These are phyloP conservation scores for Drosophila subpulchrella DNA, from an alignment of 1,140 invertebrate genomes.

Conservation along the genomic window DNA sequence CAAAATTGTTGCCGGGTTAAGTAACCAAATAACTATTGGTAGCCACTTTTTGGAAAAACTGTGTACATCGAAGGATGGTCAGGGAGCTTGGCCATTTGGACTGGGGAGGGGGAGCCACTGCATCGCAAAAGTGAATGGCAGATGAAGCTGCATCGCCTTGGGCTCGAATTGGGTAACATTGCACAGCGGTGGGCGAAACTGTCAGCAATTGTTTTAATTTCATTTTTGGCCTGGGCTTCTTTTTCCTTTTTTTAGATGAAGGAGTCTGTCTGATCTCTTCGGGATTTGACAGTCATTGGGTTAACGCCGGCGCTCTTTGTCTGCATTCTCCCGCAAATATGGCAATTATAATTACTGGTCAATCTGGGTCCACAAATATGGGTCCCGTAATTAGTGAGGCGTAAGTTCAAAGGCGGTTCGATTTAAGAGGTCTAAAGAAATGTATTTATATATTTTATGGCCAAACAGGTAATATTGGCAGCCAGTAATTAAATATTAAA, in stretches of 20 bases:
- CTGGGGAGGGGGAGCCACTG: conserved; percentile 25
- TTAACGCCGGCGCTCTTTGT: not conserved
- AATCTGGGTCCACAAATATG: conserved; percentile 12
- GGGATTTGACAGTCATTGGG: conserved; percentile 22
- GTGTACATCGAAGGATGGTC: conserved; percentile 58
- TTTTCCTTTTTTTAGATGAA: conserved; percentile 15
- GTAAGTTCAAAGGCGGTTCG: not conserved
- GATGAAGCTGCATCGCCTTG: conserved; percentile 59
- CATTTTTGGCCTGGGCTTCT: conserved; percentile 19
- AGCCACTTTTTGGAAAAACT: conserved; percentile 43
- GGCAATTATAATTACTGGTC: conserved; percentile 44
- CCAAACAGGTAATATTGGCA: too few species aligned
- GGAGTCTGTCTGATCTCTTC: conserved; percentile 23
- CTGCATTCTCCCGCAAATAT: conserved; percentile 25
- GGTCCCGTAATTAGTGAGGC: not conserved
- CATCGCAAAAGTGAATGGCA: conserved; percentile 74
- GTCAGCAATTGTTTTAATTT: conserved; percentile 46
- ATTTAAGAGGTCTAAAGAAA: not conserved
- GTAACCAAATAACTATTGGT: conserved; percentile 56
- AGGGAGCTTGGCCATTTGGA: conserved; percentile 13
- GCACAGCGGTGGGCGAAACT: conserved; percentile 56
- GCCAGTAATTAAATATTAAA: too few species aligned
- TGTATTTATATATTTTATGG: not conserved
- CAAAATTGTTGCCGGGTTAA: conserved; percentile 47
- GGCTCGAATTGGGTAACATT: conserved; percentile 62